These are phyloP conservation scores for Gastrophysa polygoni DNA, from an alignment of 2,888 invertebrate genomes.

Conservation along the genomic window DNA sequence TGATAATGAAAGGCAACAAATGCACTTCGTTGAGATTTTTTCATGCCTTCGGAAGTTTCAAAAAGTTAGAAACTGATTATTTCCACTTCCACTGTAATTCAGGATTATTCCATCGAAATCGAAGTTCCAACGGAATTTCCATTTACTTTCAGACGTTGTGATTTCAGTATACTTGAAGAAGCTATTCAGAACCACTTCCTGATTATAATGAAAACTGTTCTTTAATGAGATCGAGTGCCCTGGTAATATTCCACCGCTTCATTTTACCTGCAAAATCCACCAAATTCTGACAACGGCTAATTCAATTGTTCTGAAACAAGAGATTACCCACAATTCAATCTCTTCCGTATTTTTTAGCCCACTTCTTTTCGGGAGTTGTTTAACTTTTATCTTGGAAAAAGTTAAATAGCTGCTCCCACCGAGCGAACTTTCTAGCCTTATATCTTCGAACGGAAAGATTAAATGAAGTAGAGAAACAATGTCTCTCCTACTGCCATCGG, in stretches of 20 bases:
- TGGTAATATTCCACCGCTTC: not conserved
- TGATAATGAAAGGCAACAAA: too few species aligned
- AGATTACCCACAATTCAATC: constrained; percentile 51
- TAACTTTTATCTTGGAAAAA: constrained; percentile 4
- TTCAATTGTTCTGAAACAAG: constrained; percentile 54
- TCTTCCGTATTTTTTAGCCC: constrained; percentile 48
- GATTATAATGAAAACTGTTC: not conserved
- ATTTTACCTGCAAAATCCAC: not conserved
- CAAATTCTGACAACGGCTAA: constrained; percentile 42
- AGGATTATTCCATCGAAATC: not conserved
- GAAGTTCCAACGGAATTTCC: not conserved
- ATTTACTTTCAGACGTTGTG: not conserved
- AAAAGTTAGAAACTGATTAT: not conserved
- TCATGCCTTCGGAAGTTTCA: not conserved
- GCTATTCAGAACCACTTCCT: not conserved
- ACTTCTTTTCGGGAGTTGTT: constrained; percentile 28
- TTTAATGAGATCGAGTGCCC: not conserved
- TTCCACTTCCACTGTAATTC: not conserved
- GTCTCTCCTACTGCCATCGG: constrained; percentile 41
- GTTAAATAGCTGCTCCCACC: not conserved
- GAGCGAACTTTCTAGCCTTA: constrained; percentile 39
- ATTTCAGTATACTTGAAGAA: not conserved
- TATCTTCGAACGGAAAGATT: constrained; percentile 43
- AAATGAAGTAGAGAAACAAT: constrained; percentile 48
- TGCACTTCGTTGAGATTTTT: too few species aligned